phyloP scores from a whole-genome alignment of 2,888 invertebrate genomes.

The Stomorhina lunata region DNA sequence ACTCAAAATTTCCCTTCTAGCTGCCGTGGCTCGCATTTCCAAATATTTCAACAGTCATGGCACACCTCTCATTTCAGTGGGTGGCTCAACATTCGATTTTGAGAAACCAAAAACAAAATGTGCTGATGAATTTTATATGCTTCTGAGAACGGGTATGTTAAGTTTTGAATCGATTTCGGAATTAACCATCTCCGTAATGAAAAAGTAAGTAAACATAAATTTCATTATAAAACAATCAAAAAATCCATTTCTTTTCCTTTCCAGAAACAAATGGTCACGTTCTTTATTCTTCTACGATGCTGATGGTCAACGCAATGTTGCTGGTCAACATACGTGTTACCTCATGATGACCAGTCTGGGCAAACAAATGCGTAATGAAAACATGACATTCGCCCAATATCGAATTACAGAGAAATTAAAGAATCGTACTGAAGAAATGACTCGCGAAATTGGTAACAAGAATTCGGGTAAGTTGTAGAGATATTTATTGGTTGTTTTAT shows the following conservation, averaged over 20 bases:
- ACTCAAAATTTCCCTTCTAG: slow-evolving; percentile 79
- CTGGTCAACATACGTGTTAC: slow-evolving; percentile 87
- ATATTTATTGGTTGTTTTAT: neutral
- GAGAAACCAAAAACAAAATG: slow-evolving; percentile 85
- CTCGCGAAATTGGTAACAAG: slow-evolving; percentile 84
- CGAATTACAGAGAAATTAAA: slow-evolving; percentile 78
- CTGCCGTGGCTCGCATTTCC: slow-evolving; percentile 88
- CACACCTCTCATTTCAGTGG: slow-evolving; percentile 89
- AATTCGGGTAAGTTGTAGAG: slow-evolving; percentile 84
- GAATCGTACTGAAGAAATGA: slow-evolving; percentile 84
- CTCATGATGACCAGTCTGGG: slow-evolving; percentile 88
- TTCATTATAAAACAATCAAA: neutral
- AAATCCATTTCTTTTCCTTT: neutral
- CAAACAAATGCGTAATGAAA: slow-evolving; percentile 80
- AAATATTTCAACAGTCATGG: slow-evolving; percentile 88
- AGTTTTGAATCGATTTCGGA: slow-evolving; percentile 87
- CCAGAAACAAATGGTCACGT: slow-evolving; percentile 87
- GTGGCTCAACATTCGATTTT: slow-evolving; percentile 90
- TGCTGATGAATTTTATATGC: slow-evolving; percentile 88
- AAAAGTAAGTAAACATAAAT: slow-evolving; percentile 81
- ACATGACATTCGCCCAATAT: slow-evolving; percentile 78
- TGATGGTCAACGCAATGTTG: slow-evolving; percentile 84
- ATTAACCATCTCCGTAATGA: slow-evolving; percentile 86
- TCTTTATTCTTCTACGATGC: slow-evolving; percentile 88
- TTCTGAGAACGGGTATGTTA: slow-evolving; percentile 86